Conservation (phyloP, 2,113 vertebrate species). For the Salvator merianae region DNA sequence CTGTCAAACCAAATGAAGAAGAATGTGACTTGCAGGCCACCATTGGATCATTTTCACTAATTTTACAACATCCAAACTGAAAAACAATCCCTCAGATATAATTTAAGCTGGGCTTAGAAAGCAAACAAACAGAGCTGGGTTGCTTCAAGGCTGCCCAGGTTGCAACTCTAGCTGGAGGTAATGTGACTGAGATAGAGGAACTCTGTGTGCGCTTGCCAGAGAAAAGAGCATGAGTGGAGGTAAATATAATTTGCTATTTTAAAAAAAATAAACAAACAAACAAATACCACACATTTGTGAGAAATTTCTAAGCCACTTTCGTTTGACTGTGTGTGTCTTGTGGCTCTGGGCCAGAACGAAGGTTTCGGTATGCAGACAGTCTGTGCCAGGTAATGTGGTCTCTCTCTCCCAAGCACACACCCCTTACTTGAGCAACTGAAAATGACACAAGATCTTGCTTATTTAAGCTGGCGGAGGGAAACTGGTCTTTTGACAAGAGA, state of each 20-base stretch:
- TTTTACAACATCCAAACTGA: neutral
- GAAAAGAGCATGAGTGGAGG: neutral
- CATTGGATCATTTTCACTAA: neutral
- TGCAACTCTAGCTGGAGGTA: neutral
- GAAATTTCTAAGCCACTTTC: slow-evolving; percentile 9
- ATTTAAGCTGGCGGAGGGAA: neutral
- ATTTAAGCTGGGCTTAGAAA: slow-evolving; percentile 18
- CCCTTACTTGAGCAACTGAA: neutral
- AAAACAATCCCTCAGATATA: neutral
- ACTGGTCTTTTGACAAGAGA: neutral
- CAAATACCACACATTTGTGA: neutral
- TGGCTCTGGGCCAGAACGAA: slow-evolving; percentile 1
- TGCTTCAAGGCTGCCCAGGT: neutral
- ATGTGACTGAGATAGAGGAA: slow-evolving; percentile 4
- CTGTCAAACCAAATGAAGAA: neutral
- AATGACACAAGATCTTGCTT: neutral
- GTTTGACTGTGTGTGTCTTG: neutral
- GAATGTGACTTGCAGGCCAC: neutral
- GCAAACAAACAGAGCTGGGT: neutral
- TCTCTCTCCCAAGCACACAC: neutral
- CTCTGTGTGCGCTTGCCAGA: neutral
- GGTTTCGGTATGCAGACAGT: neutral
- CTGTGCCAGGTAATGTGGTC: neutral
- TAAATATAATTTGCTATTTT: slow-evolving; percentile 17
- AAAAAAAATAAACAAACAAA: slow-evolving; percentile 6